Evolutionary conservation across 2,797 vertebrate genomes (phyloP).

Genomic region (Mus caroli): DNA sequence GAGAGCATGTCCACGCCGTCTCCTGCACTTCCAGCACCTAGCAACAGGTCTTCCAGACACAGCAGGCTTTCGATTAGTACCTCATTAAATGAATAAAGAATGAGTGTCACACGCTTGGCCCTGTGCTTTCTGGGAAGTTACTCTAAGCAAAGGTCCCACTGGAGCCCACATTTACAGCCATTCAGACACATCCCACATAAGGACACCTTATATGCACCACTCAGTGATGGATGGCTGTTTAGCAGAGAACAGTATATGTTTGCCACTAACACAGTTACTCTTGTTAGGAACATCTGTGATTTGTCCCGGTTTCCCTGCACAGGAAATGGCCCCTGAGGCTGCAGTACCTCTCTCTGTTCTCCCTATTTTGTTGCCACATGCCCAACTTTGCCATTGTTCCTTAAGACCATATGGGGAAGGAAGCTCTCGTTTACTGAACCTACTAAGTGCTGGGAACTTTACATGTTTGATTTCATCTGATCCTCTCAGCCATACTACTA

Average conservation of each 20-base stretch:
- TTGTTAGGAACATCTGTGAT: not conserved
- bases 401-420: not conserved
- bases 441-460: not conserved
- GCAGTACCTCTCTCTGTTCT: not conserved
- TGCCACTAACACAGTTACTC: not conserved
- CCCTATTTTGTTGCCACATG: no score
- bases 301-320: not conserved
- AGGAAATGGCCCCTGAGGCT: not conserved
- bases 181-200: not conserved
- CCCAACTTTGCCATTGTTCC: not conserved
- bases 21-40: not conserved
- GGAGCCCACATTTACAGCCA: not conserved
- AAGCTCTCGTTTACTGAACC: not conserved
- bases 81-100: not conserved
- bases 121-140: not conserved
- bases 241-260: not conserved
- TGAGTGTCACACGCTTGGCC: not conserved
- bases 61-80: not conserved
- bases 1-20: not conserved
- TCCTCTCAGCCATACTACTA: not conserved
- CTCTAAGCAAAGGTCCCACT: not conserved
- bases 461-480: not conserved
- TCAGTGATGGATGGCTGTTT: not conserved
- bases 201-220: not conserved
- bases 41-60: not conserved